A percentile compares a stretch with the other conserved stretches of the same genome.
These are phyloP conservation scores for Apis laboriosa DNA, from an alignment of 1,140 invertebrate species.

Conservation along the genomic window DNA sequence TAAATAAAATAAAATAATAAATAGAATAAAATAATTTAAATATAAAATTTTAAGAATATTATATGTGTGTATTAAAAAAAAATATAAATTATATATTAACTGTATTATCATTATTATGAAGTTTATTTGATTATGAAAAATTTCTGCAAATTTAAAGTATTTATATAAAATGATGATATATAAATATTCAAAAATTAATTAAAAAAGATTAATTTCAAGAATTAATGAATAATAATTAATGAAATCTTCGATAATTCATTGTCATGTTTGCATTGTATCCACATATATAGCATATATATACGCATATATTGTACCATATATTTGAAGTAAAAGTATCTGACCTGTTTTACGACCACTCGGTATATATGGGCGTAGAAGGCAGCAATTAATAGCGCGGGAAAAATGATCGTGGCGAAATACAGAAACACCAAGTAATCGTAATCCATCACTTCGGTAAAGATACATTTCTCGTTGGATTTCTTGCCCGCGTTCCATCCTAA, in stretches of 20 bases:
- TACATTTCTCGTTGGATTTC: slow-evolving; percentile 83
- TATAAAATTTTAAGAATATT: not conserved
- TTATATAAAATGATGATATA: not conserved
- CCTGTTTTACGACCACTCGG: slow-evolving; percentile 93
- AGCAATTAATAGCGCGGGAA: slow-evolving; percentile 90
- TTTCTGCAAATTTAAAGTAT: not conserved
- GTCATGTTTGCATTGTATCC: slow-evolving; percentile 5
- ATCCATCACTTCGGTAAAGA: slow-evolving; percentile 93
- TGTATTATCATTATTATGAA: too few relatives aligned
- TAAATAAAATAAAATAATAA: not conserved
- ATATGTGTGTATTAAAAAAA: not conserved
- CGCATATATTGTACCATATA: not conserved
- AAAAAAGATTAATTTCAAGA: not conserved
- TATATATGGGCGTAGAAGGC: slow-evolving; percentile 95
- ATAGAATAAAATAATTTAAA: not conserved
- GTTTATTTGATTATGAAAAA: not conserved
- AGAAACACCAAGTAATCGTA: slow-evolving; percentile 93
- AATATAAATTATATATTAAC: too few relatives aligned
- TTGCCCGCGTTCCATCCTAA: slow-evolving; percentile 91
- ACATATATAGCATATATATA: too few relatives aligned
- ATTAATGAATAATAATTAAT: not conserved
- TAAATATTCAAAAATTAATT: slow-evolving; percentile 2
- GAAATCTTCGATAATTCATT: slow-evolving; percentile 22
- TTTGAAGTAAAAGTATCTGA: slow-evolving; percentile 70
- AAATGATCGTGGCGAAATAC: slow-evolving; percentile 93